These are phyloP conservation scores for Hemiscyllium ocellatum DNA, from an alignment of 2,113 vertebrate genomes.

Conservation along the genomic window DNA sequence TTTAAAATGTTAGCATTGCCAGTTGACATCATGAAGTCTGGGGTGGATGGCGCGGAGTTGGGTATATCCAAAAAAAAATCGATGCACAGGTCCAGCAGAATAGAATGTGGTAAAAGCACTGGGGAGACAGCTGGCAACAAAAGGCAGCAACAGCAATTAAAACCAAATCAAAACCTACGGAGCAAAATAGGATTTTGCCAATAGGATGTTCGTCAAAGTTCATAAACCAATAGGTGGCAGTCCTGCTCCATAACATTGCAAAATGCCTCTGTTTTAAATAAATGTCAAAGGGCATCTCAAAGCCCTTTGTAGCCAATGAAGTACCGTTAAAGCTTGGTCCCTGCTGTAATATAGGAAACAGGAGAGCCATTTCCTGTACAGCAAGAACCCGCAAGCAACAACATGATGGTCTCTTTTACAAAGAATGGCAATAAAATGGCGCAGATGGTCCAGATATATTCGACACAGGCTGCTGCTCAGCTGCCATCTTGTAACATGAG, in stretches of 20 bases:
- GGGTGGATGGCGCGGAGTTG: background rate
- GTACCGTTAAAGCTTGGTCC: background rate
- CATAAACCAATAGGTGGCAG: background rate
- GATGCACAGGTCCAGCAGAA: background rate
- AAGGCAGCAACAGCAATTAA: background rate
- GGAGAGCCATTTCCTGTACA: background rate
- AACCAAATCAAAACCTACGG: too few species aligned
- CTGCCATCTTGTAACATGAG: too few species aligned
- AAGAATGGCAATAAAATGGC: background rate
- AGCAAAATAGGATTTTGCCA: background rate
- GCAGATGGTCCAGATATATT: background rate
- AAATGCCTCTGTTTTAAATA: background rate
- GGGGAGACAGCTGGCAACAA: background rate
- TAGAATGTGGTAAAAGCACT: background rate
- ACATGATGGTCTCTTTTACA: background rate
- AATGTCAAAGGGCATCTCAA: background rate
- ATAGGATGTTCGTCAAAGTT: background rate
- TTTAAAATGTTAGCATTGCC: background rate
- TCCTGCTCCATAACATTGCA: background rate
- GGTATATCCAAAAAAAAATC: background rate
- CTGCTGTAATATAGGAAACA: background rate
- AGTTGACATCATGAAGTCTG: background rate
- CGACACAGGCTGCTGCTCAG: too few species aligned
- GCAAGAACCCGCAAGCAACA: background rate
- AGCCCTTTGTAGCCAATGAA: background rate